phyloP scores from a whole-genome alignment of 2,888 invertebrate genomes.

The Urechis unicinctus region DNA sequence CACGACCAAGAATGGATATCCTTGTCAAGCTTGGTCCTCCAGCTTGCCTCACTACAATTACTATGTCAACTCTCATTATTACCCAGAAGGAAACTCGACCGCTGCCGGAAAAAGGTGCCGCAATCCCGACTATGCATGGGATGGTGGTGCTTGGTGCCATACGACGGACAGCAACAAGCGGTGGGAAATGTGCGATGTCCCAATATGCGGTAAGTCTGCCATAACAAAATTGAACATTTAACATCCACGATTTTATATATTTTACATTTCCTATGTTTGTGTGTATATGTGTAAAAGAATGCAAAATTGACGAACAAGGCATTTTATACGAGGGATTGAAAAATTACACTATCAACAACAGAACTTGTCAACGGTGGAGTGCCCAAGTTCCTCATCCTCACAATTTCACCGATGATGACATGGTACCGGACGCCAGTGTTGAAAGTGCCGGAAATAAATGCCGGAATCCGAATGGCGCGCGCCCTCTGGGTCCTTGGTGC shows the following conservation, averaged over 20 bases:
- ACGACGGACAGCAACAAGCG: neutral
- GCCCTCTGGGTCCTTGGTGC: neutral
- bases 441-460: neutral
- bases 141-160: slow-evolving; percentile 7
- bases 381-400: neutral
- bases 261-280: too few species aligned
- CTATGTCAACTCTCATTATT: neutral
- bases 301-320: neutral
- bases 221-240: too few species aligned
- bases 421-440: neutral
- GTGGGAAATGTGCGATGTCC: slow-evolving; percentile 4
- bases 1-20: neutral
- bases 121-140: neutral
- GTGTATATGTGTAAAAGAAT: neutral
- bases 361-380: neutral
- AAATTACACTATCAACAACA: neutral
- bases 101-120: slow-evolving; percentile 2
- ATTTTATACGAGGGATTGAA: neutral
- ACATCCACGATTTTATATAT: too few species aligned
- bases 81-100: neutral
- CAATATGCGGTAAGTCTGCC: slow-evolving; percentile 2
- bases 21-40: slow-evolving; percentile 1
- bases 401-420: neutral
- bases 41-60: neutral
- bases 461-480: neutral